Conservation (phyloP, 2,888 invertebrate genomes). For the Drosophila hamatofila region DNA sequence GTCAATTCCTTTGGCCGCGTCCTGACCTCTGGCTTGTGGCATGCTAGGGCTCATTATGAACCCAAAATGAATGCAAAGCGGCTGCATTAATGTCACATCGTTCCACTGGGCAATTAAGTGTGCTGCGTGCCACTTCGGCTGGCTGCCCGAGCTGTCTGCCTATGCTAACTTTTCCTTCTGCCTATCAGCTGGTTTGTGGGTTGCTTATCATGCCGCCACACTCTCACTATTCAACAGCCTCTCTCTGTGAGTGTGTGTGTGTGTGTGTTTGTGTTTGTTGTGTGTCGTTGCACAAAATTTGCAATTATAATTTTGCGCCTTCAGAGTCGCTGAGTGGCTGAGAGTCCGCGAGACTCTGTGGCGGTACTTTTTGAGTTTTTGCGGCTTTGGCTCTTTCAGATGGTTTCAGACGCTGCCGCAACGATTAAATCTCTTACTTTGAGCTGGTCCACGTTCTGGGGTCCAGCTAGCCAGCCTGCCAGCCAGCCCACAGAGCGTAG, state of each 20-base stretch:
- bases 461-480: constrained; percentile 27
- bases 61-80: constrained; percentile 78
- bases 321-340: constrained; percentile 36
- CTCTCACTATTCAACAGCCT: constrained; percentile 63
- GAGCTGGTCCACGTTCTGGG: constrained; percentile 44
- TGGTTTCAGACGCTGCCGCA: constrained; percentile 53
- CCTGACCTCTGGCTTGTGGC: constrained; percentile 54
- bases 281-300: constrained; percentile 63
- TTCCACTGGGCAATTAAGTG: constrained; percentile 50
- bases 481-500: constrained; percentile 60
- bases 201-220: constrained; percentile 76
- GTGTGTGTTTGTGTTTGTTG: constrained; percentile 15
- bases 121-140: constrained; percentile 53
- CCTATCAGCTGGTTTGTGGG: constrained; percentile 61
- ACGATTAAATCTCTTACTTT: constrained; percentile 64
- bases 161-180: constrained; percentile 16
- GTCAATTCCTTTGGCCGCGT: constrained; percentile 11
- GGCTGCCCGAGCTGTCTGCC: constrained; percentile 3
- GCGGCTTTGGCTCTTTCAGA: constrained; percentile 52
- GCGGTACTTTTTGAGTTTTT: constrained; percentile 67
- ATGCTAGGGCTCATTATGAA: constrained; percentile 63
- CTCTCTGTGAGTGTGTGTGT: neutral
- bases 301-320: constrained; percentile 80
- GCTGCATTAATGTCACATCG: constrained; percentile 74
- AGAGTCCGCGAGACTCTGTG: constrained; percentile 52